Base-by-base conservation (phyloP, 2,113 vertebrate genomes). In the Connochaetes taurinus region DNA sequence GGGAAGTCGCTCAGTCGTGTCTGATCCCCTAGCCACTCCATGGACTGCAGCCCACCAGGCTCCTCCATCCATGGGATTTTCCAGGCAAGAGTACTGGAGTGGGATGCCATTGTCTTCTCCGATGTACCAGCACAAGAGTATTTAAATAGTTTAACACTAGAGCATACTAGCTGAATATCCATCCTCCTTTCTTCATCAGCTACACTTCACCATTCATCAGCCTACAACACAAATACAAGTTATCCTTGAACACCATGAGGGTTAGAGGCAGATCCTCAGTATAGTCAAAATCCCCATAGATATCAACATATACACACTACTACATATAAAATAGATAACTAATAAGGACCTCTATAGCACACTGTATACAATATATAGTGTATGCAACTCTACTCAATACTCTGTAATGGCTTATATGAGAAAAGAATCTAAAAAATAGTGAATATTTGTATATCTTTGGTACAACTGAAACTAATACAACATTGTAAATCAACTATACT, bases 1-100 rank as follows among this genome's bases (percentile, higher is more conserved):
- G 45, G 2, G 45, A 47, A 47, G 10, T 47, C 36, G 36, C 36
- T 60, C 57, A 60, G 57, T 60, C 11, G 0, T 13, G 25, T 29
- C 57, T 0, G 5, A 60, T n/a, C 4, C 27, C 25, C 12, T 60
- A 0, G 5, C 2, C 0, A 13, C 57, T 11, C 11, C 57, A 13
- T 60, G 25, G 5, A 29, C 27, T 60, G 25, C 57, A 13, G 27
- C 5, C 11, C 25, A 60, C 11, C 58, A 29, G 58, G 58, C 27
- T 13, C 58, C 58, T 29, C 57, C 5, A 1, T 13, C 58, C 58
- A 29, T 29, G 5, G 27, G 58, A 60, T 60, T 29, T 6, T 29
- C 58, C 58, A 60, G 27, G 58, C 58, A 29, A 60, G 57, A 60
- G 27, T 29, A 29, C 58, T 29, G 11, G 58, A 60, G 27, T 60